Conservation (phyloP, 2,113 vertebrate species). For the Tragelaphus imberbis region DNA sequence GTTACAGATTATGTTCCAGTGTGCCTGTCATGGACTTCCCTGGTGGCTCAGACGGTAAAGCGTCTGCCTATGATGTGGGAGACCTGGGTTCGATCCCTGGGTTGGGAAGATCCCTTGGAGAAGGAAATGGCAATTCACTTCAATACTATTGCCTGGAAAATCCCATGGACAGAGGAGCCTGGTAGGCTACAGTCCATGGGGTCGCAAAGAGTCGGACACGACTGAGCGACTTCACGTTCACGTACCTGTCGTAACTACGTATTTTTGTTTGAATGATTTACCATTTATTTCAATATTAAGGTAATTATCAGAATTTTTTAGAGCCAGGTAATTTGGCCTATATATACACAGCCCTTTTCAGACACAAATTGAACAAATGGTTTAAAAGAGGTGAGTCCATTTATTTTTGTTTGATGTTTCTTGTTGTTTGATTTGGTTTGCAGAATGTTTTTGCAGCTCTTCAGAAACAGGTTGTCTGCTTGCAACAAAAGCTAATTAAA, state of each 20-base stretch:
- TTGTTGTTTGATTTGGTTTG: background rate
- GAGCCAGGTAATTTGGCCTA: background rate
- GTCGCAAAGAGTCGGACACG: too few species aligned
- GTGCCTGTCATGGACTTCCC: too few species aligned
- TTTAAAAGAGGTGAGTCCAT: background rate
- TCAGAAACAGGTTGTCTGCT: background rate
- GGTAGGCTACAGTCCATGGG: too few species aligned
- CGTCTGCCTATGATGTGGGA: too few species aligned
- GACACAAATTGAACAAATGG: background rate
- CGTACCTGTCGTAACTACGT: background rate
- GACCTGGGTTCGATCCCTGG: too few species aligned
- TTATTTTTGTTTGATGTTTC: background rate
- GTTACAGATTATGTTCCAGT: rapidly evolving
- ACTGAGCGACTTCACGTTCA: too few species aligned
- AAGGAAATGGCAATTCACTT: too few species aligned
- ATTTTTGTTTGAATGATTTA: background rate
- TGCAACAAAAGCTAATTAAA: background rate
- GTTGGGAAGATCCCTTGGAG: too few species aligned
- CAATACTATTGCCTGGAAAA: too few species aligned
- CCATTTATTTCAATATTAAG: background rate
- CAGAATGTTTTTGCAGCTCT: background rate
- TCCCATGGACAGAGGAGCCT: too few species aligned
- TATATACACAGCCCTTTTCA: background rate
- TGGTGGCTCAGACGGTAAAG: too few species aligned
- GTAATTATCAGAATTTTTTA: background rate